These are phyloP conservation scores for Herpailurus yagouaroundi DNA, from an alignment of 2,113 vertebrate species.

Conservation along the genomic window DNA sequence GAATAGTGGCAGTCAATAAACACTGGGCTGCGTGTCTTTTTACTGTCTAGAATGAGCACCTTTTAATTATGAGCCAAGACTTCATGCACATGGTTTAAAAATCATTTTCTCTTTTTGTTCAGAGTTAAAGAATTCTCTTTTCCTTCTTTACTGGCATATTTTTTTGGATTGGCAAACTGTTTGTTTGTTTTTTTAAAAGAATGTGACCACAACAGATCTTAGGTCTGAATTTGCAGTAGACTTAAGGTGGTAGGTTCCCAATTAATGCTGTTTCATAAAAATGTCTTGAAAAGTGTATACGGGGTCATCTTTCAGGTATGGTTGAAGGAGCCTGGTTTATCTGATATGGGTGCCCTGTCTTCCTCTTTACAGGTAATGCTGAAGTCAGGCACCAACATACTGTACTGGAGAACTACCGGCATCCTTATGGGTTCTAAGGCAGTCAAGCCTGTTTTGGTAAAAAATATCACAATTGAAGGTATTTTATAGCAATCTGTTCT, in stretches of 20 bases:
- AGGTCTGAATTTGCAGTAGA: neutral
- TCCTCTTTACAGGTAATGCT: conserved; percentile 90
- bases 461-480: conserved; percentile 98
- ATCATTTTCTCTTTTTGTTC: conserved; percentile 4
- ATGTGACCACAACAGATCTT: neutral
- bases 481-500: conserved; percentile 1
- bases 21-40: neutral
- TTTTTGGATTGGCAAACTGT: neutral
- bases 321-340: neutral
- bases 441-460: conserved; percentile 95
- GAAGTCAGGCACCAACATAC: conserved; percentile 96
- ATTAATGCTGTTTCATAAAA: neutral
- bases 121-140: neutral
- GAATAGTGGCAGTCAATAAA: neutral
- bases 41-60: neutral
- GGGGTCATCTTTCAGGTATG: neutral
- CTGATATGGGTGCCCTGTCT: neutral
- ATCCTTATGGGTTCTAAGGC: conserved; percentile 93
- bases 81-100: neutral
- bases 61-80: neutral
- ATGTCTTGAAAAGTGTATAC: neutral
- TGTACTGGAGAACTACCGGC: conserved; percentile 98
- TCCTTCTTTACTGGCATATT: neutral
- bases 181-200: neutral
- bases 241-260: conserved; percentile 13